These are phyloP conservation scores for Belgica antarctica DNA, from an alignment of 2,888 invertebrate genomes.

Conservation along the genomic window DNA sequence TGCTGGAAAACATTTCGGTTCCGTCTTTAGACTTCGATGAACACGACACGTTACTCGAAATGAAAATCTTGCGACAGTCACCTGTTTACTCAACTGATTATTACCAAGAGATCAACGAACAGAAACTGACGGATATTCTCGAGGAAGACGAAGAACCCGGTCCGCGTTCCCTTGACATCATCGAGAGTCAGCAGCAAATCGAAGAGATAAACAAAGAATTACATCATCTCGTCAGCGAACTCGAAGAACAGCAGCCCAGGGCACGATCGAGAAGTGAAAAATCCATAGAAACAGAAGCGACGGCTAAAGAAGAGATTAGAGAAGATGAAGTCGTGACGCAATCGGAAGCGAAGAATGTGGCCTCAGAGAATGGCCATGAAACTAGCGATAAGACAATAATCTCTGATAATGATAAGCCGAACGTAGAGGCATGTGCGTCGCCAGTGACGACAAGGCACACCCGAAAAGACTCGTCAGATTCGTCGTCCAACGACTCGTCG, in stretches of 20 bases:
- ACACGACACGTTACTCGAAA: constrained; percentile 1
- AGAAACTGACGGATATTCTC: constrained; percentile 31
- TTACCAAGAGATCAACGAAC: constrained; percentile 21
- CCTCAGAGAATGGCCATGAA: too few relatives aligned
- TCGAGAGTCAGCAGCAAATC: constrained; percentile 35
- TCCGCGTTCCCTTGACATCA: constrained; percentile 6
- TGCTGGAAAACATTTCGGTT: constrained; percentile 38
- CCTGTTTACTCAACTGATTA: constrained; percentile 22
- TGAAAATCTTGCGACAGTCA: constrained; percentile 10
- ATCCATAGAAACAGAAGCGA: neutral
- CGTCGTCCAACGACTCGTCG: constrained; percentile 41
- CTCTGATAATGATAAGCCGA: constrained; percentile 25
- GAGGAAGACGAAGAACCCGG: constrained; percentile 34
- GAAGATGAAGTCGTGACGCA: neutral
- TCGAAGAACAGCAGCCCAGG: constrained; percentile 18
- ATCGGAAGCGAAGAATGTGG: constrained; percentile 23
- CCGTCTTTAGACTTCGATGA: constrained; percentile 12
- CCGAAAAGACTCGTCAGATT: constrained; percentile 38
- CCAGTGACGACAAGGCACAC: neutral
- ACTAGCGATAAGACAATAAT: constrained; percentile 39
- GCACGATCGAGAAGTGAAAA: too few relatives aligned
- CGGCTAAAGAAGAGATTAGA: neutral
- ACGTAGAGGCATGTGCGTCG: neutral
- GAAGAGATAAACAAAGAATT: constrained; percentile 43
- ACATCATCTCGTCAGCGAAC: constrained; percentile 35